Conservation (phyloP, 1,140 invertebrate genomes). For the Saccostrea glomerata region DNA sequence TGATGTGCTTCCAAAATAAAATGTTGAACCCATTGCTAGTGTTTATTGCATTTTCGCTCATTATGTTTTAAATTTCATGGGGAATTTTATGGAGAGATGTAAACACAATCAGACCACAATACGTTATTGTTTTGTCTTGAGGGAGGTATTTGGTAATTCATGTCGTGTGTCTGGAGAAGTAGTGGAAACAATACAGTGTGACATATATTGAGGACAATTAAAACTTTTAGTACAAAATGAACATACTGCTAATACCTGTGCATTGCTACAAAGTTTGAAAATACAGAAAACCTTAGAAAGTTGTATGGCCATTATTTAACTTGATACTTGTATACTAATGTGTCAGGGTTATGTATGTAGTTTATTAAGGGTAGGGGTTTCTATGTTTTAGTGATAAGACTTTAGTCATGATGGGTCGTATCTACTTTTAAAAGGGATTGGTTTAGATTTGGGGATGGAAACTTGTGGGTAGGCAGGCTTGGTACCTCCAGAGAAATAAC, state of each 20-base stretch:
- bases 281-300: too few relatives aligned
- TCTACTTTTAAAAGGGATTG: too few relatives aligned
- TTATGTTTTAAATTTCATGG: background rate
- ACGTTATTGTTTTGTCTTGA: background rate
- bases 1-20: slow-evolving; percentile 20
- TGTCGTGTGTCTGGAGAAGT: background rate
- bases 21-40: background rate
- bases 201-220: background rate
- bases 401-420: too few relatives aligned
- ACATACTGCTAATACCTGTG: background rate
- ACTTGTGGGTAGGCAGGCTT: too few relatives aligned
- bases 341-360: too few relatives aligned
- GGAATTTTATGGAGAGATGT: background rate
- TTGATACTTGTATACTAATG: too few relatives aligned
- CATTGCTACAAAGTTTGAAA: too few relatives aligned
- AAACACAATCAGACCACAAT: background rate
- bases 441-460: too few relatives aligned
- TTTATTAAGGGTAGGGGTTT: too few relatives aligned
- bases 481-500: too few relatives aligned
- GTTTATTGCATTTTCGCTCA: background rate
- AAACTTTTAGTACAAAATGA: background rate
- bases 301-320: too few relatives aligned
- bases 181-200: background rate
- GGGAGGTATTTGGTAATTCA: background rate
- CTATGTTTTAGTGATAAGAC: too few relatives aligned